phyloP scores from a whole-genome alignment of 2,797 vertebrate species.

The Cryptoprocta ferox region DNA sequence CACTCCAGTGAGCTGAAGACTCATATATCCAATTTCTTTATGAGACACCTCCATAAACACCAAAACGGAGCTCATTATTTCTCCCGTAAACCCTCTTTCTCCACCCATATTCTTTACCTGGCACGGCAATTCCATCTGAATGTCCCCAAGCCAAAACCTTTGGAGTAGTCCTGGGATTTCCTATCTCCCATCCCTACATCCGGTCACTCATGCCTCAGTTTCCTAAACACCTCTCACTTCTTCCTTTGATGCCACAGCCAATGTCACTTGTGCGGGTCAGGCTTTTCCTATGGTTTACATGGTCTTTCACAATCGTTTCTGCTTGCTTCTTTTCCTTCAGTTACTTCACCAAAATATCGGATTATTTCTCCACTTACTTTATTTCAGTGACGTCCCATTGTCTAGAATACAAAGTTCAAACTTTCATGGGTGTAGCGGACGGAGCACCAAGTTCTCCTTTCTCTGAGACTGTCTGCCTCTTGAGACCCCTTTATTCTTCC shows the following conservation, averaged over 20 bases:
- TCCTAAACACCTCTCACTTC: not conserved
- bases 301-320: not conserved
- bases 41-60: not conserved
- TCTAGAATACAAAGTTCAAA: not conserved
- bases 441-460: not conserved
- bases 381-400: not conserved
- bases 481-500: rapidly evolving
- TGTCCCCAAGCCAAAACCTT: too few species aligned
- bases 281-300: not conserved
- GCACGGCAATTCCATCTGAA: too few species aligned
- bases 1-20: not conserved
- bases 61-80: not conserved
- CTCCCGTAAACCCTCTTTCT: not conserved
- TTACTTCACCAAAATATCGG: not conserved
- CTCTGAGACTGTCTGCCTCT: rapidly evolving
- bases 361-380: not conserved
- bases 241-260: not conserved
- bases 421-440: too few species aligned
- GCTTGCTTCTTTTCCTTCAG: not conserved
- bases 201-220: not conserved
- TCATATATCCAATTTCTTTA: not conserved
- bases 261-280: not conserved
- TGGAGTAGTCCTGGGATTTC: not conserved
- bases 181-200: rapidly evolving
- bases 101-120: not conserved